Evolutionary conservation across 2,888 invertebrate genomes (phyloP).

Genomic region (Chouioia cunea): DNA sequence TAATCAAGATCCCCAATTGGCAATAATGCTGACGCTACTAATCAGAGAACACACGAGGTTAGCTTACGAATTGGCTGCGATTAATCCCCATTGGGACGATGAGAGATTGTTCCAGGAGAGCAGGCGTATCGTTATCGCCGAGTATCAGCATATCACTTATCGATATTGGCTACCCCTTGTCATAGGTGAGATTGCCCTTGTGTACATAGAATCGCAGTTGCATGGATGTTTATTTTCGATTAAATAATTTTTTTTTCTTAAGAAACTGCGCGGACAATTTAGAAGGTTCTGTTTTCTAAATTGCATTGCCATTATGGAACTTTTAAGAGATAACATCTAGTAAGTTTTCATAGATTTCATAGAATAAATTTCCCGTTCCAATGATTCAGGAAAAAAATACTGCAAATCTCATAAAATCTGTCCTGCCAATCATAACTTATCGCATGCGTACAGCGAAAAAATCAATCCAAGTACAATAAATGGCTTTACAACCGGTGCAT

Average conservation of each 20-base stretch:
- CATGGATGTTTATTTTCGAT: too few species aligned
- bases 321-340: too few species aligned
- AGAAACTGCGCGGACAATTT: too few species aligned
- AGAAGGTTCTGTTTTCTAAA: too few species aligned
- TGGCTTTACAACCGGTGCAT: constrained; percentile 76
- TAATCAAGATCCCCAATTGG: constrained; percentile 72
- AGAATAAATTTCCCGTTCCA: too few species aligned
- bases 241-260: too few species aligned
- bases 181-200: constrained; percentile 65
- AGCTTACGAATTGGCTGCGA: constrained; percentile 68
- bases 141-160: constrained; percentile 74
- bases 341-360: too few species aligned
- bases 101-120: constrained; percentile 73
- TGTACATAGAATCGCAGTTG: too few species aligned
- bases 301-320: too few species aligned
- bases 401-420: constrained; percentile 15
- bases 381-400: constrained; percentile 27
- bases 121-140: constrained; percentile 71
- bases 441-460: constrained; percentile 69
- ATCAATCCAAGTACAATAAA: constrained; percentile 74
- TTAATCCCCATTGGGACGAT: constrained; percentile 74
- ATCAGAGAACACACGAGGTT: constrained; percentile 73
- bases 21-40: constrained; percentile 66
- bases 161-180: constrained; percentile 73
- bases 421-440: constrained; percentile 4